These are phyloP conservation scores for Nysson spinosus DNA, from an alignment of 2,888 invertebrate genomes.

Conservation along the genomic window DNA sequence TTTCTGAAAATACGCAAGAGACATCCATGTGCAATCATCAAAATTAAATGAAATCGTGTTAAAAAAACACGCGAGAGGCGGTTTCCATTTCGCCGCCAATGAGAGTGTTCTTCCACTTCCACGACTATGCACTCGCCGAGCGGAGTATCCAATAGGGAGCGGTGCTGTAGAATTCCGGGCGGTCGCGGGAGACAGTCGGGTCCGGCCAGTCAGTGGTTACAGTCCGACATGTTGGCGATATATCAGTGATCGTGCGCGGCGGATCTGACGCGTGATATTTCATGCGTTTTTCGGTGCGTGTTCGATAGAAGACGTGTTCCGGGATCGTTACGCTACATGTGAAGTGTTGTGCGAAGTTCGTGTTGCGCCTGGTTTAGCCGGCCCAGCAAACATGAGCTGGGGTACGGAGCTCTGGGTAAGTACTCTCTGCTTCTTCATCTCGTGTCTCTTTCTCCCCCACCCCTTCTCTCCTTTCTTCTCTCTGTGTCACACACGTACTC, in stretches of 20 bases:
- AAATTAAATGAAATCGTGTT: too few species aligned
- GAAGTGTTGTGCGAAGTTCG: constrained; percentile 60
- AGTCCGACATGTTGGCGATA: constrained; percentile 73
- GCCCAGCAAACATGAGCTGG: constrained; percentile 77
- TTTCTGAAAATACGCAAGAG: too few species aligned
- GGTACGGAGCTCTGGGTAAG: constrained; percentile 79
- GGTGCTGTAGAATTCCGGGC: constrained; percentile 66
- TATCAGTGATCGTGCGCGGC: constrained; percentile 65
- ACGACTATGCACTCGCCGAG: neutral
- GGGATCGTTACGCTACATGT: constrained; percentile 63
- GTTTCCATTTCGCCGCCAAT: constrained; percentile 24
- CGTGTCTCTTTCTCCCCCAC: constrained; percentile 10
- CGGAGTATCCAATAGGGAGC: constrained; percentile 32
- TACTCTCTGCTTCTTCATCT: constrained; percentile 28
- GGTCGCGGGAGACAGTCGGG: constrained; percentile 66
- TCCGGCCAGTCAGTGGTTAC: constrained; percentile 74
- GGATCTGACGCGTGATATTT: constrained; percentile 65
- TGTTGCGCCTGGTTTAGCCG: constrained; percentile 67
- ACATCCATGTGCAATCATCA: too few species aligned
- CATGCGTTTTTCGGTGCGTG: constrained; percentile 55
- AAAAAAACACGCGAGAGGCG: too few species aligned
- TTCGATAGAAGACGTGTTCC: constrained; percentile 45
- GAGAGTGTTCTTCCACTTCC: neutral
- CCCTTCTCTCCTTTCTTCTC: constrained; percentile 14
- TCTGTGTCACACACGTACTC: constrained; percentile 7